Conservation (phyloP, 92 coral and sea anemone species). For the Meandrina meandrites region DNA sequence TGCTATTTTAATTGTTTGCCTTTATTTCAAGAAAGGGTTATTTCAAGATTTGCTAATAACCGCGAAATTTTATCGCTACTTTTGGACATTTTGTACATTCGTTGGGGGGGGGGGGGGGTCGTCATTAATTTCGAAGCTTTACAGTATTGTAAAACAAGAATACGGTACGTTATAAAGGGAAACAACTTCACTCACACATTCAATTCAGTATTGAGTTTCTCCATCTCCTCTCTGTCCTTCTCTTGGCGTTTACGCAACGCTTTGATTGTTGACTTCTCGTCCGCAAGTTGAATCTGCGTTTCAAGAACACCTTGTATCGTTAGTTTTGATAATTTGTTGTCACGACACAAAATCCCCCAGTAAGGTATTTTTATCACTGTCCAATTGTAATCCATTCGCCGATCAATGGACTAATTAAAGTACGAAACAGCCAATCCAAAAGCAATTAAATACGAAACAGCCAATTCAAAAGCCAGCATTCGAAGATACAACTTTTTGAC, state of each 20-base stretch:
- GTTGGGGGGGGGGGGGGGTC: too few relatives aligned
- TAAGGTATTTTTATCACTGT: background rate
- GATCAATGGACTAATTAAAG: too few relatives aligned
- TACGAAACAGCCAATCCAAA: background rate
- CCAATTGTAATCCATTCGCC: too few relatives aligned
- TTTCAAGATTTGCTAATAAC: too few relatives aligned
- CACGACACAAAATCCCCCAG: background rate
- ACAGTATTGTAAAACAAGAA: too few relatives aligned
- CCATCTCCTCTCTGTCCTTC: constrained; percentile 89
- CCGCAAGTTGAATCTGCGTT: constrained; percentile 87
- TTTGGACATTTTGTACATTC: too few relatives aligned
- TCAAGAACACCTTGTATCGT: background rate
- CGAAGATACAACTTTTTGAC: background rate
- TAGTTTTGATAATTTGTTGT: background rate
- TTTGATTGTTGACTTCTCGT: constrained; percentile 92
- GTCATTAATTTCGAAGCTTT: too few relatives aligned
- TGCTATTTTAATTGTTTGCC: too few relatives aligned
- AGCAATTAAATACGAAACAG: too few relatives aligned
- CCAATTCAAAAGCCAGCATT: background rate
- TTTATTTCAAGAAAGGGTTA: too few relatives aligned
- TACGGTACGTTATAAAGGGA: too few relatives aligned
- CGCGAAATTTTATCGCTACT: too few relatives aligned
- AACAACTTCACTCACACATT: constrained; percentile 65
- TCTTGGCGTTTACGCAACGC: constrained; percentile 97
- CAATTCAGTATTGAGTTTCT: constrained; percentile 75